These are phyloP conservation scores for Oscheius sp. DNA, from an alignment of 2,888 invertebrate species.

Conservation along the genomic window DNA sequence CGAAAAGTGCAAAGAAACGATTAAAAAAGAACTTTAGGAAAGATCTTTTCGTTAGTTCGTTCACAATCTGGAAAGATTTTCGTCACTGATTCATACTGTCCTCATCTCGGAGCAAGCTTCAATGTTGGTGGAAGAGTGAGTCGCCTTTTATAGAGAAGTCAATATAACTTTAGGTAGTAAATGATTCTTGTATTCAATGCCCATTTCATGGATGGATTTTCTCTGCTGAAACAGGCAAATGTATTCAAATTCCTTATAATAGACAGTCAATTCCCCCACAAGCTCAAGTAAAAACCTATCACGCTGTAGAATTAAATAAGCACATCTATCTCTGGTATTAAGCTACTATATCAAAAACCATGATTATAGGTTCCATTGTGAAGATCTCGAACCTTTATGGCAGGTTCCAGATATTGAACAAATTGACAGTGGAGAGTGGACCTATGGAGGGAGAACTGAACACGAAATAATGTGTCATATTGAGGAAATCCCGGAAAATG, in stretches of 20 bases:
- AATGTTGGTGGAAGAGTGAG: slow-evolving; percentile 78
- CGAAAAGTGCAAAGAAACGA: too few species aligned
- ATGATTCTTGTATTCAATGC: slow-evolving; percentile 81
- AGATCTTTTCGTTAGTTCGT: slow-evolving; percentile 80
- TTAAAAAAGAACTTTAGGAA: slow-evolving; percentile 73
- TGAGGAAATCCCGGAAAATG: slow-evolving; percentile 89
- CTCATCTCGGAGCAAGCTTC: slow-evolving; percentile 87
- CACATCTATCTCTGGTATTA: slow-evolving; percentile 81
- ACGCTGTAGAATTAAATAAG: slow-evolving; percentile 78
- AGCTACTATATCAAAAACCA: too few species aligned
- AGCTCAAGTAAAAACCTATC: slow-evolving; percentile 79
- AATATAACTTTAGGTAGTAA: slow-evolving; percentile 69
- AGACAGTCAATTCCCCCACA: slow-evolving; percentile 76
- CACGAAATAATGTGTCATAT: slow-evolving; percentile 73
- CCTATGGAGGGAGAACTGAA: slow-evolving; percentile 82
- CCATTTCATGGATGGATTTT: slow-evolving; percentile 90
- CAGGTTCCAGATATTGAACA: slow-evolving; percentile 75
- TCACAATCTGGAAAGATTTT: slow-evolving; percentile 77
- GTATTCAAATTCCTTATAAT: slow-evolving; percentile 81
- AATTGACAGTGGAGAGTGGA: slow-evolving; percentile 76
- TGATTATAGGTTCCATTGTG: slow-evolving; percentile 78
- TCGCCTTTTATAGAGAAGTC: background rate
- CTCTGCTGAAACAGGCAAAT: slow-evolving; percentile 79
- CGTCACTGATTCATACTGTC: slow-evolving; percentile 86
- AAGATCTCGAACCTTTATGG: slow-evolving; percentile 80